Conservation (phyloP, 2,797 vertebrate genomes). For the Parauchenoglanis ngamensis region DNA sequence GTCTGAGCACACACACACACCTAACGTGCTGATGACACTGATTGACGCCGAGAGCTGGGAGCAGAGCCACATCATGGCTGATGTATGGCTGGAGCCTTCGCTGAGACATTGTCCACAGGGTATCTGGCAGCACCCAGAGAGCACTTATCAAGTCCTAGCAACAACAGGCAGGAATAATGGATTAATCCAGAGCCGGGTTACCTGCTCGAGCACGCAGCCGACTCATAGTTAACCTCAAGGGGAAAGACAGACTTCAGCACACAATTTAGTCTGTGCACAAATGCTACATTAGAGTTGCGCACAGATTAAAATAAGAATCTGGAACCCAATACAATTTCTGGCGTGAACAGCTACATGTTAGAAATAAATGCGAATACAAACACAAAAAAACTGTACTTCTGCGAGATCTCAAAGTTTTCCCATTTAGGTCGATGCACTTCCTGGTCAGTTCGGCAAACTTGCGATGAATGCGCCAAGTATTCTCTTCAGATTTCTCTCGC, state of each 20-base stretch:
- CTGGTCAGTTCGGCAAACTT: too few relatives aligned
- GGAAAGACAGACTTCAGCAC: background rate
- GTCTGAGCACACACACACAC: background rate
- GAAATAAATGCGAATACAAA: background rate
- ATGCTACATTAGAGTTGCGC: background rate
- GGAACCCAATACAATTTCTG: background rate
- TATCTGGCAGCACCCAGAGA: conserved; percentile 22
- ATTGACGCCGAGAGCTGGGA: conserved; percentile 3
- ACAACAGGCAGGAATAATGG: background rate
- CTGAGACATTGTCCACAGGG: conserved; percentile 17
- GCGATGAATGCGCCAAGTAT: too few relatives aligned
- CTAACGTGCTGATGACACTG: conserved; percentile 15
- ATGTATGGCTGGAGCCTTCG: conserved; percentile 13
- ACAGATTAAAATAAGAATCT: background rate
- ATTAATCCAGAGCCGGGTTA: conserved; percentile 14
- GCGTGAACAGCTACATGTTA: background rate
- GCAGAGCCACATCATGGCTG: conserved; percentile 10
- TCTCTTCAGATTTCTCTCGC: too few relatives aligned
- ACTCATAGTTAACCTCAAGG: background rate
- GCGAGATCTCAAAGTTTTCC: too few relatives aligned
- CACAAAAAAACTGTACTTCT: background rate
- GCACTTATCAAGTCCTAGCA: conserved; percentile 30
- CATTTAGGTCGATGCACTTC: too few relatives aligned
- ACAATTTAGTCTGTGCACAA: background rate
- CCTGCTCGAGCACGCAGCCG: conserved; percentile 1